Base-by-base conservation (phyloP, 2,113 vertebrate genomes). In the Spizaetus ornatus region DNA sequence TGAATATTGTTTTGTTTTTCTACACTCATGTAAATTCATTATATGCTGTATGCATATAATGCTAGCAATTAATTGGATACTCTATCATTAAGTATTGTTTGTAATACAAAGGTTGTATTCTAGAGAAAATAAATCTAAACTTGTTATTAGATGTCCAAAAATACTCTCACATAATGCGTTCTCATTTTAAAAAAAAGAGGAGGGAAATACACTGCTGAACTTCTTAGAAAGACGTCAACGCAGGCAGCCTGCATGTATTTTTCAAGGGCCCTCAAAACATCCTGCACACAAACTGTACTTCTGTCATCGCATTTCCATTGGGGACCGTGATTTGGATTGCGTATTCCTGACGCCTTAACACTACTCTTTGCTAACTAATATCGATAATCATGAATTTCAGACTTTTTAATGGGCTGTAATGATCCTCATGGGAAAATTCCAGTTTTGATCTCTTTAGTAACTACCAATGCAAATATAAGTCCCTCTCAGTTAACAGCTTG, bases 401-500 rank as follows among this genome's bases (percentile, higher is more conserved):
- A 8, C 4, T 27, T 81, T 43, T 45, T 10, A 50, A 42, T 32
- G 55, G 61, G 17, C 32, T 86, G 19, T 59, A 8, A 22, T 40
- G 66, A 48, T 63, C 86, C 88, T 14, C 20, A 21, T 9, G 70
- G 93, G 89, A 11, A 53, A 92, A 90, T 52, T 74, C 36, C 55
- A 29, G 32, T 50, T 32, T 6, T 55, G 53, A 82, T 62, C 86
- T 94, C 69, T 79, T 71, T 83, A 45, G 90, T 74, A 66, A 63
- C 79, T 93, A 45, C 40, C 74, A 86, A 66, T 16, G 73, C 73
- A 77, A 77, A 90, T 11, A n/a, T 42, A 91, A 56, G 43, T 42
- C 87, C 76, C 50, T 73, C 67, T 38, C 73, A 25, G 63, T n/a
- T 95, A 97, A 86, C 85, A 93, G 97, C 93, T 96, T 58, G 81